Evolutionary conservation across 2,888 invertebrate species (phyloP).

Genomic region (Hermodice carunculata): DNA sequence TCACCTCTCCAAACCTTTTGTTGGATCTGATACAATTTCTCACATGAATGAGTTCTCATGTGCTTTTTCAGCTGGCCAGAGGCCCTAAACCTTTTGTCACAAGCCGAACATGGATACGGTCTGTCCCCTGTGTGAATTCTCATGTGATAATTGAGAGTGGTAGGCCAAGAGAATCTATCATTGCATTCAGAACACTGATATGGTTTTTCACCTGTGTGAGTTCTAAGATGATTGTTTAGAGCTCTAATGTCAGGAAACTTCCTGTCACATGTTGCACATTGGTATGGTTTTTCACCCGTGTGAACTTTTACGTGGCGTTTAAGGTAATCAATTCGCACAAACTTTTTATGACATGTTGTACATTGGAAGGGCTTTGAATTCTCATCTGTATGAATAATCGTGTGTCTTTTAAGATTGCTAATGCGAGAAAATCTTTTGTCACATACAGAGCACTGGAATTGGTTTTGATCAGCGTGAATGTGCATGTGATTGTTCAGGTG

Average conservation of each 20-base stretch:
- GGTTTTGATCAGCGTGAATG: background rate
- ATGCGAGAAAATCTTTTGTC: background rate
- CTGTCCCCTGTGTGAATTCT: no score
- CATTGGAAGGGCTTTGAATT: background rate
- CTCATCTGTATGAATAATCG: background rate
- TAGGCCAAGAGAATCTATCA: background rate
- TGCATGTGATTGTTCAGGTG: background rate
- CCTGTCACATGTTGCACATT: background rate
- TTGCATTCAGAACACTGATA: background rate
- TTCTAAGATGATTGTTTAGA: background rate
- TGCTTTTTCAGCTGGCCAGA: background rate
- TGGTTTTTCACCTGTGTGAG: background rate
- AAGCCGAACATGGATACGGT: background rate
- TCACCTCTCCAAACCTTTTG: background rate
- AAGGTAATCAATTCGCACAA: background rate
- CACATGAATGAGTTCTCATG: background rate
- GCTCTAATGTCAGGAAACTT: background rate
- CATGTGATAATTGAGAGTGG: background rate
- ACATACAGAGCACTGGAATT: background rate
- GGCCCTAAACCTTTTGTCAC: background rate
- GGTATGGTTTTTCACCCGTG: constrained; percentile 1
- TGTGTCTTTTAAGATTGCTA: background rate
- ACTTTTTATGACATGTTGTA: background rate
- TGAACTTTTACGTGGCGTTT: background rate
- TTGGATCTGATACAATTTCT: background rate